These are phyloP conservation scores for Thymelicus lineola DNA, from an alignment of 2,888 invertebrate genomes.

Conservation along the genomic window DNA sequence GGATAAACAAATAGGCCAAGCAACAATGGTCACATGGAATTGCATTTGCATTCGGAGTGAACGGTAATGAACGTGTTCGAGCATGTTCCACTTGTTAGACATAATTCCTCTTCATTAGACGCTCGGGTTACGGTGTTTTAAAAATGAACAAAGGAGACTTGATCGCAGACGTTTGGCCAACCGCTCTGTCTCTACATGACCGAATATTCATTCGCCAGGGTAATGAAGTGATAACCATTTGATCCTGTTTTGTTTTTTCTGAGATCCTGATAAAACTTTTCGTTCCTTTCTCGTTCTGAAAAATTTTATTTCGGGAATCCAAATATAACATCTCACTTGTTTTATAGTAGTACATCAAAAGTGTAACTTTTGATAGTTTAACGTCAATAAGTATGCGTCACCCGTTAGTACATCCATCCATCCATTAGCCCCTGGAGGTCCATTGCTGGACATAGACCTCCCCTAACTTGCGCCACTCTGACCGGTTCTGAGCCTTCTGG, in stretches of 20 bases:
- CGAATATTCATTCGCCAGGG: constrained; percentile 29
- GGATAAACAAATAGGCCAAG: constrained; percentile 33
- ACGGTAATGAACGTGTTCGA: constrained; percentile 36
- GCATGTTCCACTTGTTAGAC: constrained; percentile 33
- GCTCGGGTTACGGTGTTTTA: constrained; percentile 29
- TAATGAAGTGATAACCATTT: constrained; percentile 31
- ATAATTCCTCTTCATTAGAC: constrained; percentile 38
- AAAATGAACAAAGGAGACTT: constrained; percentile 21
- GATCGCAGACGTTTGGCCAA: constrained; percentile 24
- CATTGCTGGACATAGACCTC: no score
- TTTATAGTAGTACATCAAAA: no score
- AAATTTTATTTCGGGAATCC: constrained; percentile 12
- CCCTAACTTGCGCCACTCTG: no score
- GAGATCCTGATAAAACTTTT: constrained; percentile 7
- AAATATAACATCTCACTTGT: no score
- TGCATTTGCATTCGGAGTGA: constrained; percentile 34
- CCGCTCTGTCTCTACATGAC: constrained; percentile 1
- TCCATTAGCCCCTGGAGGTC: no score
- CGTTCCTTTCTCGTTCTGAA: constrained; percentile 13
- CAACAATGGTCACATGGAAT: constrained; percentile 34
- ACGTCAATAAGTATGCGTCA: no score
- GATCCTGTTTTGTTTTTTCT: constrained; percentile 20
- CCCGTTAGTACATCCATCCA: no score
- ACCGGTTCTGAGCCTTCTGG: no score
- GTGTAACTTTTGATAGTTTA: no score